Base-by-base conservation (phyloP, 2,888 invertebrate genomes). In the Auanema sp. region DNA sequence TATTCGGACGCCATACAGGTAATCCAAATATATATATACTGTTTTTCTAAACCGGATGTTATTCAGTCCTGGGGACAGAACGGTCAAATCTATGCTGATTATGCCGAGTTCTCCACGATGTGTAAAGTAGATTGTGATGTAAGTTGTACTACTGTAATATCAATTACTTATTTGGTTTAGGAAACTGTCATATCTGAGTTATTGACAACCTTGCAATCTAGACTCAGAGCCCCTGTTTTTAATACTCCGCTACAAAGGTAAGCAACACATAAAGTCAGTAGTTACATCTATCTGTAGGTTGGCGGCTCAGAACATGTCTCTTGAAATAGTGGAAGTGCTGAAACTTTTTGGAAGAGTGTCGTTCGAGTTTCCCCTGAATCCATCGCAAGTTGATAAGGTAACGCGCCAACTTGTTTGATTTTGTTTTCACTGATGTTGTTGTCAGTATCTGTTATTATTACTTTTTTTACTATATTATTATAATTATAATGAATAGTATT, bases 61-160 rank as follows among this genome's bases (percentile, higher is more conserved):
- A 43, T 49, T 2, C 51, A 65, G 14, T 68, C 60, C 23, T 76
- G 73, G 73, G 76, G 76, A 53, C 64, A 64, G 1, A 65, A 62
- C 21, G 76, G 76, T 23, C 66, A 63, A 59, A 47, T 76, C 23
- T 76, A 72, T 63, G 60, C 64, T n/a, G 70, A 76, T 54, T 76
- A 73, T 51, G 53, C 61, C 21, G 65, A 65, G 23, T 61, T 68
- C 51, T 40, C 59, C 11, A 41, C n/a, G 18, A 21, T 11, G 14
- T 49, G 50, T 18, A 40, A 24, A 12, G 59, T 52, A 18, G 59
- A 52, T 8, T 33, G 50, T 12, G 59, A 60, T 53, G 59, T 60
- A 42, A 41, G 59, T 24, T 23, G 41, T 14, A n/a, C n/a, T 57
- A 12, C 14, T n/a, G 6, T 43, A 25, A 47, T 47, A 47, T 5